A percentile compares a stretch with the other conserved stretches of the same genome.
Conservation (phyloP, 2,113 vertebrate species). For the Corythoichthys intestinalis region DNA sequence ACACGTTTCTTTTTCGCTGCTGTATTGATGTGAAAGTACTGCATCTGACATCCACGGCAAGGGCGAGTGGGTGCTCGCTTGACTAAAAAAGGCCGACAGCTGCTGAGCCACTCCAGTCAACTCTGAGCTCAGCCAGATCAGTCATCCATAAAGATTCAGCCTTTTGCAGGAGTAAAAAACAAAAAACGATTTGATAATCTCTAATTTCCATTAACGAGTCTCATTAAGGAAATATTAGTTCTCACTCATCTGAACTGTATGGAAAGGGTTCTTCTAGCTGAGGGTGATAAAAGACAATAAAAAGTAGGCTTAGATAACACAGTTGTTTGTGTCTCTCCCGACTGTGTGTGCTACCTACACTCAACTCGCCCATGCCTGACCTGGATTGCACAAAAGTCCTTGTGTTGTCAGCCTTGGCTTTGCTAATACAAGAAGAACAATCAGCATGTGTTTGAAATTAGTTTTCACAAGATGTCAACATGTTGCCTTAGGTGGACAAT, state of each 20-base stretch:
- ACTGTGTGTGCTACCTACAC: slow-evolving; percentile 68
- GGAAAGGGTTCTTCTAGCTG: slow-evolving; percentile 18
- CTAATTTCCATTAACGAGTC: slow-evolving; percentile 52
- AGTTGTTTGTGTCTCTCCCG: slow-evolving; percentile 14
- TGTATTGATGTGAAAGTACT: slow-evolving; percentile 8
- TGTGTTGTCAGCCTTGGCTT: slow-evolving; percentile 61
- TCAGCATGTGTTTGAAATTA: slow-evolving; percentile 51
- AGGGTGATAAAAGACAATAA: slow-evolving; percentile 37
- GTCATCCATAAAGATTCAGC: slow-evolving; percentile 9
- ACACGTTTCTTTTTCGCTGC: background rate
- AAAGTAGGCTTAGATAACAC: slow-evolving; percentile 50
- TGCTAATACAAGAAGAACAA: slow-evolving; percentile 53
- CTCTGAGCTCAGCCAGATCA: slow-evolving; percentile 13
- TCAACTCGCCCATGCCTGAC: slow-evolving; percentile 69
- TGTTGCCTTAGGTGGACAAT: background rate
- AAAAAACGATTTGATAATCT: slow-evolving; percentile 44
- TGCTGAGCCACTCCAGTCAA: slow-evolving; percentile 31
- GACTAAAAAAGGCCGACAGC: slow-evolving; percentile 22
- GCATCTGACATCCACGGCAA: slow-evolving; percentile 7
- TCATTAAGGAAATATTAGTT: slow-evolving; percentile 22
- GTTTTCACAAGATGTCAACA: slow-evolving; percentile 22
- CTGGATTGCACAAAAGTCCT: slow-evolving; percentile 70
- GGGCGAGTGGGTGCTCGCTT: background rate
- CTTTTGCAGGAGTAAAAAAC: slow-evolving; percentile 25
- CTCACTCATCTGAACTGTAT: slow-evolving; percentile 50